These are phyloP conservation scores for Picathartes gymnocephalus DNA, from an alignment of 2,113 vertebrate species.

Conservation along the genomic window DNA sequence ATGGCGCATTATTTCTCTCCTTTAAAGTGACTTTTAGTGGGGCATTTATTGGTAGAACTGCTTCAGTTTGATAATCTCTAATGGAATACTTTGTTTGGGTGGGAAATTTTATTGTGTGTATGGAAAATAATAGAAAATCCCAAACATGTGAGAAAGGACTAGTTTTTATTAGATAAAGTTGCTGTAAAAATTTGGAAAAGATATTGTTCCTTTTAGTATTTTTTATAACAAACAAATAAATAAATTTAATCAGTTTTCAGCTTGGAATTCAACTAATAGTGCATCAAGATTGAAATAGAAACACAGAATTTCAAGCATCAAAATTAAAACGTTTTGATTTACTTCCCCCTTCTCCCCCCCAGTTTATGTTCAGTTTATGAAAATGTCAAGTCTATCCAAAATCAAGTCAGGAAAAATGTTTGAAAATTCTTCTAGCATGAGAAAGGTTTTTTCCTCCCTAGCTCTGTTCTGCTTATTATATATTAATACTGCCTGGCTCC, in stretches of 20 bases:
- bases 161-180: neutral
- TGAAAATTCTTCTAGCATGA: slow-evolving; percentile 42
- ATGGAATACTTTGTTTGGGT: neutral
- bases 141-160: neutral
- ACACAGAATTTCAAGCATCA: neutral
- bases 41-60: neutral
- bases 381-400: neutral
- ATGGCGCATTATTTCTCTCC: neutral
- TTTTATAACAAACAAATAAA: neutral
- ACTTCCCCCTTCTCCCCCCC: no score
- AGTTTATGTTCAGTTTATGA: no score
- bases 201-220: neutral
- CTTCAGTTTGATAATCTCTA: neutral
- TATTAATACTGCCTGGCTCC: slow-evolving; percentile 4
- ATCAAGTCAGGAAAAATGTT: neutral
- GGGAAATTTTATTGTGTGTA: neutral
- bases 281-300: neutral
- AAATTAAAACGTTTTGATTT: neutral
- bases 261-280: neutral
- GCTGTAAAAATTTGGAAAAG: neutral
- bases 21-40: neutral
- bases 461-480: neutral
- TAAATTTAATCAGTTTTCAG: neutral
- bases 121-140: neutral
- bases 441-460: neutral